These are phyloP conservation scores for Streptopelia turtur DNA, from an alignment of 2,797 vertebrate genomes.

Conservation along the genomic window DNA sequence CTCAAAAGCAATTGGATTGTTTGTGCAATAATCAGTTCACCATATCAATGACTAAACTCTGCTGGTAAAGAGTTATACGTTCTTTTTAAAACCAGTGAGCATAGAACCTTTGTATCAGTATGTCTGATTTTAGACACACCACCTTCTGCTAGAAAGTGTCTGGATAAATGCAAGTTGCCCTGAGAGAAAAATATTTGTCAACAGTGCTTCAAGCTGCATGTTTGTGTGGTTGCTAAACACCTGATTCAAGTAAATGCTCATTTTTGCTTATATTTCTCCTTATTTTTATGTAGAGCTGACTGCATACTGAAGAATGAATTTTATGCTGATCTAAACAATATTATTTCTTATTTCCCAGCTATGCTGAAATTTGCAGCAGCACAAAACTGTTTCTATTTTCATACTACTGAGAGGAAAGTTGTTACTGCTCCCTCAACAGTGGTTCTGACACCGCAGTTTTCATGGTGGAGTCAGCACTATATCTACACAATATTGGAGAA, in stretches of 20 bases:
- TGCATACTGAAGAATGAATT: background rate
- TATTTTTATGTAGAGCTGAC: slow-evolving; percentile 41
- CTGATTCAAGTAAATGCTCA: background rate
- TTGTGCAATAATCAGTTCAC: background rate
- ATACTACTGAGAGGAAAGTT: background rate
- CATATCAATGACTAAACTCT: background rate
- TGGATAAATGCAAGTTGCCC: background rate
- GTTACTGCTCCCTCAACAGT: background rate
- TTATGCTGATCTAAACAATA: slow-evolving; percentile 43
- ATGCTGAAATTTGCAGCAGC: slow-evolving; percentile 15
- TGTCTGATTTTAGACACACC: background rate
- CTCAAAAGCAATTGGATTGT: background rate
- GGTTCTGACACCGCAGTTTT: slow-evolving; percentile 49
- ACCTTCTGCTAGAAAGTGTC: background rate
- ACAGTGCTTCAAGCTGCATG: background rate
- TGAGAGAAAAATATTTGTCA: slow-evolving; percentile 7
- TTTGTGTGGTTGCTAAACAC: slow-evolving; percentile 16
- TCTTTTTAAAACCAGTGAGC: background rate
- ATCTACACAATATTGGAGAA: background rate
- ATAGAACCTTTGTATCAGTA: background rate
- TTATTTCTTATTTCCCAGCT: slow-evolving; percentile 43
- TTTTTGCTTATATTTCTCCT: slow-evolving; percentile 22
- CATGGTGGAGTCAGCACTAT: background rate
- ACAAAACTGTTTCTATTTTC: slow-evolving; percentile 20
- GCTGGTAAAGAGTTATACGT: background rate